Conservation (phyloP, 1,140 invertebrate genomes). For the Hyles vespertilio region DNA sequence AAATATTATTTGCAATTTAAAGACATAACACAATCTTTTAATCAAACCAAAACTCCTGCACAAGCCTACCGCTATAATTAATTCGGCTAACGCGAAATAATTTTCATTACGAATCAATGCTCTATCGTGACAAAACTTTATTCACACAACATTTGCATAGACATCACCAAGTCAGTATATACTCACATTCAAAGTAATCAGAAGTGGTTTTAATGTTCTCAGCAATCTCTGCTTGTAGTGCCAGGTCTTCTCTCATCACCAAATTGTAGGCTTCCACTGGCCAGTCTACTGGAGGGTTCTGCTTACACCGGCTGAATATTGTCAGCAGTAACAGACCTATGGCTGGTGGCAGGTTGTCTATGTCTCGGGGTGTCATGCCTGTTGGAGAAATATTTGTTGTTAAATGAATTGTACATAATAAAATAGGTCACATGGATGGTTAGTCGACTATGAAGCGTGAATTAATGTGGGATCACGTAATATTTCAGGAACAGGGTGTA, state of each 20-base stretch:
- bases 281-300: conserved; percentile 88
- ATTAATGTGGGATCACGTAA: no score
- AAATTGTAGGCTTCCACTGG: conserved; percentile 84
- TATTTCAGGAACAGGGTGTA: no score
- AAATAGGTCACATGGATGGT: no score
- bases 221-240: conserved; percentile 73
- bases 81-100: no score
- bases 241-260: conserved; percentile 88
- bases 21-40: no score
- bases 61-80: no score
- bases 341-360: conserved; percentile 86
- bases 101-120: no score
- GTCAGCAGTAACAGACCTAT: conserved; percentile 85
- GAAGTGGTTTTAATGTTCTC: conserved; percentile 31
- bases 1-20: no score
- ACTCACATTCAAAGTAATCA: conserved; percentile 61
- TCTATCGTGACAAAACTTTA: no score
- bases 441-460: no score
- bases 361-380: conserved; percentile 82
- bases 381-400: conserved; percentile 10
- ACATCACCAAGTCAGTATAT: not conserved
- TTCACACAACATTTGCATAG: no score
- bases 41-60: no score
- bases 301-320: conserved; percentile 84
- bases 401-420: not conserved